Conservation (phyloP, 2,888 invertebrate species). For the Leptinotarsa rubiginosa region DNA sequence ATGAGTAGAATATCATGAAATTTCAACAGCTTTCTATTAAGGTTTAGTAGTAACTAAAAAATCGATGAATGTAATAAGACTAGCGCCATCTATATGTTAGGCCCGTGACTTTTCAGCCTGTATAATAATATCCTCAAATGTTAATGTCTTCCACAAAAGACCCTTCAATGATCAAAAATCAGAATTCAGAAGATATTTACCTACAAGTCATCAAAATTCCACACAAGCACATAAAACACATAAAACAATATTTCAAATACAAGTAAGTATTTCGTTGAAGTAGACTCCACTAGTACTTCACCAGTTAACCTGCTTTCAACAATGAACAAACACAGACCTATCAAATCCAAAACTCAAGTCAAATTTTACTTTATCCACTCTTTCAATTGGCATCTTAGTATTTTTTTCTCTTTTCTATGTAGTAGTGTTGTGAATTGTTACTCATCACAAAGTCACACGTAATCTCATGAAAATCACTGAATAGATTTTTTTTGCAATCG, state of each 20-base stretch:
- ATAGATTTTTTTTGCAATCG: constrained; percentile 35
- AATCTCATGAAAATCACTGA: constrained; percentile 46
- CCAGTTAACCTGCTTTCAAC: constrained; percentile 18
- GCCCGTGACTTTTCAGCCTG: too few species aligned
- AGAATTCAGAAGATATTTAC: neutral
- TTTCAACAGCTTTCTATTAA: too few species aligned
- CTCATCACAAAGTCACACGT: constrained; percentile 49
- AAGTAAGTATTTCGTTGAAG: constrained; percentile 13
- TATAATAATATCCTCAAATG: too few species aligned
- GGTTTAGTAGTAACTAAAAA: too few species aligned
- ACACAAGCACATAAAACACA: neutral
- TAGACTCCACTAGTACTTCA: constrained; percentile 7
- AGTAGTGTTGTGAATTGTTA: constrained; percentile 56
- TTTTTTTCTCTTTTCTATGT: constrained; percentile 46
- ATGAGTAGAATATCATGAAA: too few species aligned
- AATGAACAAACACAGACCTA: constrained; percentile 36
- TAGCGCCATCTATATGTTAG: too few species aligned
- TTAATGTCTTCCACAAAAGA: too few species aligned
- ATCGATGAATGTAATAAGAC: too few species aligned
- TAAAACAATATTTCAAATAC: constrained; percentile 14
- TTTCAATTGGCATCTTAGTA: constrained; percentile 47
- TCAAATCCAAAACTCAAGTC: constrained; percentile 28
- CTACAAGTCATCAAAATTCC: neutral
- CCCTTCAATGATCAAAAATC: neutral
- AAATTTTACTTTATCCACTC: constrained; percentile 25